Percentiles rank a stretch among this genome's conserved stretches.
These are phyloP conservation scores for Willisornis vidua DNA, from an alignment of 2,113 vertebrate genomes.

Conservation along the genomic window DNA sequence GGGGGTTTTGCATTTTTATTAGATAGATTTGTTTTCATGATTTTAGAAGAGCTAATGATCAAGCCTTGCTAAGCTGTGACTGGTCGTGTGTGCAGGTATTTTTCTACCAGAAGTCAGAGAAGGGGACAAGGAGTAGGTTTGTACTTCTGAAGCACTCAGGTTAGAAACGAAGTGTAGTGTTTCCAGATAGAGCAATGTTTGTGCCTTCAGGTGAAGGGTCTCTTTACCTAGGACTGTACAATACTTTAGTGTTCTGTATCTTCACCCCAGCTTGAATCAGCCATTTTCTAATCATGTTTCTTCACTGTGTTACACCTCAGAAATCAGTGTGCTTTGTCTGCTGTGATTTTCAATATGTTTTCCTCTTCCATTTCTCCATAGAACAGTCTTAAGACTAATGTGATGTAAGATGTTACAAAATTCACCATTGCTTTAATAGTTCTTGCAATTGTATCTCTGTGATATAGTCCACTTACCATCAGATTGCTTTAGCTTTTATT, in stretches of 20 bases:
- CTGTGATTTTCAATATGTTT: neutral
- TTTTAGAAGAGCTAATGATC: neutral
- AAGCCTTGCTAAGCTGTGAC: neutral
- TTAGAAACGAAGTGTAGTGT: neutral
- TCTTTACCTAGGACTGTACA: neutral
- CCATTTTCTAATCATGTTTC: neutral
- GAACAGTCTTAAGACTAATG: neutral
- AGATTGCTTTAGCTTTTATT: neutral
- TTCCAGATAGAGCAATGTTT: neutral
- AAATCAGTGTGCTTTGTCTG: neutral
- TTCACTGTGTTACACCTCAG: neutral
- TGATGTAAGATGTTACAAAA: constrained; percentile 17
- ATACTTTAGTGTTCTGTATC: neutral
- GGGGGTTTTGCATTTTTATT: neutral
- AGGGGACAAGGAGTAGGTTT: neutral
- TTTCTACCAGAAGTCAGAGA: neutral
- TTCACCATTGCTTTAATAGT: neutral
- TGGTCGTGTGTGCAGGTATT: neutral
- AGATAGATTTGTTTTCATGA: neutral
- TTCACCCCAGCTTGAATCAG: neutral
- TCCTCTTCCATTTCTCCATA: neutral
- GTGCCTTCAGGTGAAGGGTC: neutral
- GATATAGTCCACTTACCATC: neutral
- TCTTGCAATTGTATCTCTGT: neutral
- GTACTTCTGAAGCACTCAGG: neutral